A percentile compares a stretch with the other conserved stretches of the same genome.
Evolutionary conservation across 2,888 invertebrate species (phyloP).

Genomic region (Patella caerulea): DNA sequence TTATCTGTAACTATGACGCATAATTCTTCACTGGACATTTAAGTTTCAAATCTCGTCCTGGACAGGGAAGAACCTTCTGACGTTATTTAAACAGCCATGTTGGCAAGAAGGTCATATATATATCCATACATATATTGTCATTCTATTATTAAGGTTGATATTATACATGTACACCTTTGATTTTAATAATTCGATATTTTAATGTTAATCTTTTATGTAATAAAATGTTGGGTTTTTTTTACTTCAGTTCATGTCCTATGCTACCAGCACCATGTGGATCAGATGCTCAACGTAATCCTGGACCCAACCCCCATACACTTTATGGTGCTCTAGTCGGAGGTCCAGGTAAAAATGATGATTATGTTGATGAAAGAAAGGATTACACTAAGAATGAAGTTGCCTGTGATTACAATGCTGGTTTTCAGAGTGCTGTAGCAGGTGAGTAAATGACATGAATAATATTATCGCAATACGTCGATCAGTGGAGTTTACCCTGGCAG

Average conservation of each 20-base stretch:
- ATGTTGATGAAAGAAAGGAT: constrained; percentile 43
- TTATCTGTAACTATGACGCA: too few species aligned
- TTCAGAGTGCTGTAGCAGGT: constrained; percentile 53
- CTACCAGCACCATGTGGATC: constrained; percentile 36
- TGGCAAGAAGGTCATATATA: too few species aligned
- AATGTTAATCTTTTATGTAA: neutral
- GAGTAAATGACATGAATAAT: neutral
- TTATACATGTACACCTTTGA: neutral
- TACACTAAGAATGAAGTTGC: constrained; percentile 50
- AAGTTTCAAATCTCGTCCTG: too few species aligned
- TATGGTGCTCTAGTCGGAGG: constrained; percentile 56
- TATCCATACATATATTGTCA: too few species aligned
- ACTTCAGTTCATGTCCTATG: constrained; percentile 43
- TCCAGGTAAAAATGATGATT: constrained; percentile 44
- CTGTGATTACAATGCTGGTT: constrained; percentile 53
- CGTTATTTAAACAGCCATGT: too few species aligned
- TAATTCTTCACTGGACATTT: too few species aligned
- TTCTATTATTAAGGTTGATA: too few species aligned
- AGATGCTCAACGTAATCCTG: constrained; percentile 26
- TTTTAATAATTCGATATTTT: neutral
- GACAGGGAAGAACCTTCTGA: too few species aligned
- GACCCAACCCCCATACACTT: constrained; percentile 48
- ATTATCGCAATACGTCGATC: too few species aligned
- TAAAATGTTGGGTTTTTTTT: neutral
- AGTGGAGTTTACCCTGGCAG: too few species aligned